These are phyloP conservation scores for Otolemur garnettii DNA, from an alignment of 2,113 vertebrate species.

Conservation along the genomic window DNA sequence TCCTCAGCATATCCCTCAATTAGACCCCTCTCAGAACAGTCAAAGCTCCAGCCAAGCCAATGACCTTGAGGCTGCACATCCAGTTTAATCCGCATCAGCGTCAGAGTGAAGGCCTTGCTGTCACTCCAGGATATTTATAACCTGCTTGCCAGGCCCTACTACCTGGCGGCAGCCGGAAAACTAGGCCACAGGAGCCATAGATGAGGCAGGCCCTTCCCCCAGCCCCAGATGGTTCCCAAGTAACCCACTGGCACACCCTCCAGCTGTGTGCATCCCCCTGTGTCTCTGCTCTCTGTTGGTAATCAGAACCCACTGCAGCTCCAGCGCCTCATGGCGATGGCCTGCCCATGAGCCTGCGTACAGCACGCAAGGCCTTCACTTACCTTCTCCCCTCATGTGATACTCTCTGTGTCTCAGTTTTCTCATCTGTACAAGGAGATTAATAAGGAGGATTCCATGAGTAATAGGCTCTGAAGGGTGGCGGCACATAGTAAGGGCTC, in stretches of 20 bases:
- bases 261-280: not conserved
- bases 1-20: not conserved
- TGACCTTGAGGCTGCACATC: slow-evolving; percentile 76
- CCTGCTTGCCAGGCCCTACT: slow-evolving; percentile 61
- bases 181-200: slow-evolving; percentile 60
- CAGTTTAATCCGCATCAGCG: slow-evolving; percentile 75
- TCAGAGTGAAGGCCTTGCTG: slow-evolving; percentile 65
- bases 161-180: slow-evolving; percentile 71
- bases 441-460: not conserved
- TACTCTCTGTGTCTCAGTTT: not conserved
- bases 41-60: not conserved
- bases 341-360: no score
- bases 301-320: not conserved
- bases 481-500: no score
- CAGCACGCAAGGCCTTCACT: not conserved
- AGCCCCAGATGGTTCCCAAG: not conserved
- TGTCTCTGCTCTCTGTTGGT: not conserved
- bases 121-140: slow-evolving; percentile 80
- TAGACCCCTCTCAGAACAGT: not conserved
- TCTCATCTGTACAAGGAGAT: not conserved
- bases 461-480: not conserved
- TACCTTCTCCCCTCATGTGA: not conserved
- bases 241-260: fast-evolving
- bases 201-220: not conserved
- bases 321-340: not conserved